Conservation (phyloP, 2,113 vertebrate genomes). For the Casuarius casuarius region DNA sequence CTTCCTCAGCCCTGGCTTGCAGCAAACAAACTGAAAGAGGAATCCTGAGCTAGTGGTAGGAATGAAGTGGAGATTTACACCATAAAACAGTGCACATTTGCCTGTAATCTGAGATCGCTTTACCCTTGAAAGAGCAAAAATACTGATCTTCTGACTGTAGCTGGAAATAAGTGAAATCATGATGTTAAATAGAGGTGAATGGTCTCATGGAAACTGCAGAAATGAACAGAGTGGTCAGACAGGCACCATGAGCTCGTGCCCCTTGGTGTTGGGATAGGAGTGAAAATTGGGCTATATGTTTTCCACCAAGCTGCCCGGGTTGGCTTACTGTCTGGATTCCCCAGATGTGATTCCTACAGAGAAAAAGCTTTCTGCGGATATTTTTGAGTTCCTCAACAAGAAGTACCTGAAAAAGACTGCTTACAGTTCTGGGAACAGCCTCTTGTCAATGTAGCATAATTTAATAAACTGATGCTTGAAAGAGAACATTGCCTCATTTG, state of each 20-base stretch:
- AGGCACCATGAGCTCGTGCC: neutral
- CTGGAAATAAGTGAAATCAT: neutral
- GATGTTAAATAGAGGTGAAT: neutral
- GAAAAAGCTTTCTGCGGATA: neutral
- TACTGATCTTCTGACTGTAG: neutral
- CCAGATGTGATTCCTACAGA: fast-evolving
- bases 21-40: neutral
- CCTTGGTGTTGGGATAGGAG: neutral
- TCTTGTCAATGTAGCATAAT: neutral
- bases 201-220: neutral
- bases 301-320: neutral
- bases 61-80: neutral
- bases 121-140: neutral
- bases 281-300: neutral
- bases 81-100: neutral
- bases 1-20: neutral
- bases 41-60: neutral
- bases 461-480: constrained; percentile 2
- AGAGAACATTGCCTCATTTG: neutral
- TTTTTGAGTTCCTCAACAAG: neutral
- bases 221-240: neutral
- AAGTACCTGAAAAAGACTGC: neutral
- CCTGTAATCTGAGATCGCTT: neutral
- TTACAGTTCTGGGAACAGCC: neutral
- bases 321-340: neutral